Base-by-base conservation (phyloP, 2,888 invertebrate genomes). In the Eurois occulta region DNA sequence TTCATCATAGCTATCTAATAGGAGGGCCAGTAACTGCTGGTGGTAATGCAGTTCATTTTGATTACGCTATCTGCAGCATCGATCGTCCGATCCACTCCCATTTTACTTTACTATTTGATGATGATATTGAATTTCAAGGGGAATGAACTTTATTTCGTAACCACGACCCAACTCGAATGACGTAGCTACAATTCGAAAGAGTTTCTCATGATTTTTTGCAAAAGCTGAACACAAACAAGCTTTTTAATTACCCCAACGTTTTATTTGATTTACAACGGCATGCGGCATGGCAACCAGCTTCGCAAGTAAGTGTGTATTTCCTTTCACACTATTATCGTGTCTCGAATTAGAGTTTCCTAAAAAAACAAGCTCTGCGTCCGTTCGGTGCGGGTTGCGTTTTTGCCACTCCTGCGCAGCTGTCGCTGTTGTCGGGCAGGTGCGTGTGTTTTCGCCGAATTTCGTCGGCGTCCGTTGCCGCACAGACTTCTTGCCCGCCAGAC, bases 361-460 rank as follows among this genome's bases (percentile, higher is more conserved):
- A 87, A 87, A 88, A 89, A 82, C 86, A 77, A 80, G 75, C 77
- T 75, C 48, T 75, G 77, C 87, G 80, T 88, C 87, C 89, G 88
- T 83, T 86, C 78, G 79, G 75, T 77, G 87, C 83, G 72, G 84
- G 80, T 86, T 83, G 86, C 82, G 84, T 88, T 88, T 89, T 86
- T 84, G 77, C 83, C 75, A 75, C 70, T 75, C 76, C 67, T 74
- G 78, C 80, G 89, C 91, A 91, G 90, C 90, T 89, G 91, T 76
- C 88, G 84, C 89, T 88, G 91, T 76, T 87, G 84, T 32, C 75
- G 67, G 89, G 90, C 94, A 95, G 94, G 94, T 94, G 95, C 88
- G 76, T 77, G 67, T 66, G 80, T 81, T 89, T 94, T 93, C 92
- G 93, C 85, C 92, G 91, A 92, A 92, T 87, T 89, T 88, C 52